A percentile compares a stretch with the other conserved stretches of the same genome.
phyloP scores from a whole-genome alignment of 2,113 vertebrate species.

The Meles meles region DNA sequence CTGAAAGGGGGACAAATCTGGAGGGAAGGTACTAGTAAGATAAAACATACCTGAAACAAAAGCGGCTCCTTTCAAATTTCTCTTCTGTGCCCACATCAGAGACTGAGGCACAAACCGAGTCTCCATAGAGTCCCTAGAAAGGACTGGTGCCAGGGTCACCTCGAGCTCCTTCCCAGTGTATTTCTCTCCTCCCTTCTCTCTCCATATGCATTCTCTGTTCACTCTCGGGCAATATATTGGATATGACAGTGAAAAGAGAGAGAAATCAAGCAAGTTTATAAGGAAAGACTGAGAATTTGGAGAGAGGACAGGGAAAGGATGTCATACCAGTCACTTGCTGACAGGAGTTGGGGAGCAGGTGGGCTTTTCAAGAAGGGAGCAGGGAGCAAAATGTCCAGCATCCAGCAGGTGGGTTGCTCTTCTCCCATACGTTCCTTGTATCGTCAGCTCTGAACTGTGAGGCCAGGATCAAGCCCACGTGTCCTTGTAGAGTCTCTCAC shows the following conservation, averaged over 20 bases:
- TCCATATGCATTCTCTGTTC: not conserved
- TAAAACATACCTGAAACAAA: not conserved
- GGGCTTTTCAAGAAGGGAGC: not conserved
- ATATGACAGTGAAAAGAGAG: not conserved
- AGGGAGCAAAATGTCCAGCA: not conserved
- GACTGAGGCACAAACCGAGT: not conserved
- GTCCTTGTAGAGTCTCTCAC: not conserved
- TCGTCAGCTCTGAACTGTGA: not conserved
- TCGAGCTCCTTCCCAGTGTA: not conserved
- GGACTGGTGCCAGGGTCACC: not conserved
- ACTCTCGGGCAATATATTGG: not conserved
- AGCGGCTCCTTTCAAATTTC: not conserved
- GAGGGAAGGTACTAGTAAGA: not conserved
- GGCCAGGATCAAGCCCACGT: not conserved
- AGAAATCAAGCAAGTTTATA: not conserved
- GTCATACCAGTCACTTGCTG: not conserved
- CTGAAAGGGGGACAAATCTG: not conserved
- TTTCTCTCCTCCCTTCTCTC: not conserved
- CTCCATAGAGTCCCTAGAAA: not conserved
- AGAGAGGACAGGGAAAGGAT: not conserved
- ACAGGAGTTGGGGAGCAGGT: not conserved
- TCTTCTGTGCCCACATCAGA: not conserved
- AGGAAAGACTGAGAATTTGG: not conserved
- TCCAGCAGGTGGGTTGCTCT: not conserved
- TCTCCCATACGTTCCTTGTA: not conserved